These are phyloP conservation scores for Philaethria dido DNA, from an alignment of 2,888 invertebrate genomes.

Conservation along the genomic window DNA sequence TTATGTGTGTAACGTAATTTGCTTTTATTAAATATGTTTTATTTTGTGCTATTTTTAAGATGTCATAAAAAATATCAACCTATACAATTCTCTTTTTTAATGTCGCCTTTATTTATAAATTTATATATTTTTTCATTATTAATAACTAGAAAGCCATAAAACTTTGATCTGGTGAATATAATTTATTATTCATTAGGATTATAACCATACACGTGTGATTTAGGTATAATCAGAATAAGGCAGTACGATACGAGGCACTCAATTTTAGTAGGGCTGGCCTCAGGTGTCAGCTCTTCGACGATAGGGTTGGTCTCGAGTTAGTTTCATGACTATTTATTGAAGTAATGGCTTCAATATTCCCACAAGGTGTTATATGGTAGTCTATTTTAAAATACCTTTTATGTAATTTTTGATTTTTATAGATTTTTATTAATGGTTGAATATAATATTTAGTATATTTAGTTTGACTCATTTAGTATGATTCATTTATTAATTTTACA, in stretches of 20 bases:
- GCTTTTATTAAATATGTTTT: too few relatives aligned
- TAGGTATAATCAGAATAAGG: conserved; percentile 38
- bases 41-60: too few relatives aligned
- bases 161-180: not conserved
- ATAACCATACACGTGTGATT: conserved; percentile 22
- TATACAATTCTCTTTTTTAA: too few relatives aligned
- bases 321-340: conserved; percentile 39
- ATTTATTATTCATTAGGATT: conserved; percentile 8
- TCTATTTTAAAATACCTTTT: not conserved
- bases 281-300: conserved; percentile 43
- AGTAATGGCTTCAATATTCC: conserved; percentile 27
- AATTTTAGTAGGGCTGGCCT: conserved; percentile 44
- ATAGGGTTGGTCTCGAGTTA: conserved; percentile 39
- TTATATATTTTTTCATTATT: not conserved
- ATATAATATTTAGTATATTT: not conserved
- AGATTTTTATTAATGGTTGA: not conserved
- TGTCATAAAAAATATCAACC: too few relatives aligned
- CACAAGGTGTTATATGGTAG: conserved; percentile 3
- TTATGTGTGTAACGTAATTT: too few relatives aligned
- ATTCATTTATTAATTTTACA: too few relatives aligned
- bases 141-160: not conserved
- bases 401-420: not conserved
- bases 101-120: not conserved
- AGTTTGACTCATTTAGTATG: too few relatives aligned
- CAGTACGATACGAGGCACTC: conserved; percentile 38